Evolutionary conservation across 2,113 vertebrate species (phyloP).

Genomic region (Andinoacara biseriatus): DNA sequence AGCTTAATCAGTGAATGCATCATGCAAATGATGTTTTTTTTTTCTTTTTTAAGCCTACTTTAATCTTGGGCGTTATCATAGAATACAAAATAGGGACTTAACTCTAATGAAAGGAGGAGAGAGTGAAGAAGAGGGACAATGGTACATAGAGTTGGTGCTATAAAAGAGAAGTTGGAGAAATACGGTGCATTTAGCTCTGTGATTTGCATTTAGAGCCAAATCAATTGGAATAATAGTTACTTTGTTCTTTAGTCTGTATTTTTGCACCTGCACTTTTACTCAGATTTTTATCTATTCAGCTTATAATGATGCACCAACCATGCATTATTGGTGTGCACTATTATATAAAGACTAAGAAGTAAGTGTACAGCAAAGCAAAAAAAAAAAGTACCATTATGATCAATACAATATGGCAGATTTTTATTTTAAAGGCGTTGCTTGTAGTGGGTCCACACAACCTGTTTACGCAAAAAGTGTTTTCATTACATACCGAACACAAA

Average conservation of each 20-base stretch:
- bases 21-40: slow-evolving; percentile 76
- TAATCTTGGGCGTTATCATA: slow-evolving; percentile 48
- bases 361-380: not conserved
- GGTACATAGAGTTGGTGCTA: not conserved
- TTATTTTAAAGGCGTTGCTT: not conserved
- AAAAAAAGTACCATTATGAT: not conserved
- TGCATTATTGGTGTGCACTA: not conserved
- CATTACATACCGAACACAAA: not conserved
- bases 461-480: not conserved
- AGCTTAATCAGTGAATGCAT: slow-evolving; percentile 73
- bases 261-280: not conserved
- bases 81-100: slow-evolving; percentile 81
- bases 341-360: not conserved
- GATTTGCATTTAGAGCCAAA: not conserved
- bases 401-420: not conserved
- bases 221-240: not conserved
- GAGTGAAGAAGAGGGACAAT: slow-evolving; percentile 12
- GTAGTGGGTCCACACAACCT: not conserved
- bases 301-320: not conserved
- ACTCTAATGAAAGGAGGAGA: slow-evolving; percentile 63
- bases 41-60: slow-evolving; percentile 56
- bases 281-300: not conserved
- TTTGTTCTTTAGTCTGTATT: not conserved
- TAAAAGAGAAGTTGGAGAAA: not conserved
- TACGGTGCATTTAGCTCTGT: not conserved